A percentile compares a stretch with the other conserved stretches of the same genome.
These are phyloP conservation scores for Contarinia nasturtii DNA, from an alignment of 1,140 invertebrate genomes.

Conservation along the genomic window DNA sequence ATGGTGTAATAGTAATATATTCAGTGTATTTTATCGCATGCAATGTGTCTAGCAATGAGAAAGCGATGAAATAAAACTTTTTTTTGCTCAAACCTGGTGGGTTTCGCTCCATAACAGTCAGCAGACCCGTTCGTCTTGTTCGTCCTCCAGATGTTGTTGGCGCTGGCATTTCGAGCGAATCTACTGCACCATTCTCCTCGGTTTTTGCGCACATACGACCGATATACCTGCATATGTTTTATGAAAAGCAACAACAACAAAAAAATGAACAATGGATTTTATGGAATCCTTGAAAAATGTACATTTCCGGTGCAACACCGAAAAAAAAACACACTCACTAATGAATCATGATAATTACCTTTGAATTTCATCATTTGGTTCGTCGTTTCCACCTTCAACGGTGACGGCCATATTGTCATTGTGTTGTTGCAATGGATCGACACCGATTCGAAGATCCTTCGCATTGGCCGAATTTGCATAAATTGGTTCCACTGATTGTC, in stretches of 20 bases:
- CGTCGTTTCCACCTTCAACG: conserved; percentile 9
- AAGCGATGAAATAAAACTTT: no score
- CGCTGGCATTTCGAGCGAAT: conserved; percentile 19
- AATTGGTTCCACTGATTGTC: conserved; percentile 3
- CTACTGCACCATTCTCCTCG: conserved; percentile 31
- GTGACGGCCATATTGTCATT: background rate
- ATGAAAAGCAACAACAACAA: background rate
- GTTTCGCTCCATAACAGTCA: conserved; percentile 67
- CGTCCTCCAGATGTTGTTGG: conserved; percentile 30
- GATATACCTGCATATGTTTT: conserved; percentile 38
- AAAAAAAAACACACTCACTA: no score
- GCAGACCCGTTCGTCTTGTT: conserved; percentile 54
- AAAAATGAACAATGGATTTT: background rate
- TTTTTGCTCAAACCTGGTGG: conserved; percentile 47
- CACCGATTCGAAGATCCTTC: conserved; percentile 2
- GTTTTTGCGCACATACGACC: conserved; percentile 43
- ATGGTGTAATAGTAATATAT: no score
- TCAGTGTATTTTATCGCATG: no score
- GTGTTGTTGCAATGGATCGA: background rate
- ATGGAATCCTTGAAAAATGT: conserved; percentile 23
- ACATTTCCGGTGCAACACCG: no score
- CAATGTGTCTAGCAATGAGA: no score
- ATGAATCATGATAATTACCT: conserved; percentile 7
- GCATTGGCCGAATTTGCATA: conserved; percentile 4
- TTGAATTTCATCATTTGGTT: conserved; percentile 22